These are phyloP conservation scores for Glossosoma conforme DNA, from an alignment of 1,140 invertebrate genomes.

Conservation along the genomic window DNA sequence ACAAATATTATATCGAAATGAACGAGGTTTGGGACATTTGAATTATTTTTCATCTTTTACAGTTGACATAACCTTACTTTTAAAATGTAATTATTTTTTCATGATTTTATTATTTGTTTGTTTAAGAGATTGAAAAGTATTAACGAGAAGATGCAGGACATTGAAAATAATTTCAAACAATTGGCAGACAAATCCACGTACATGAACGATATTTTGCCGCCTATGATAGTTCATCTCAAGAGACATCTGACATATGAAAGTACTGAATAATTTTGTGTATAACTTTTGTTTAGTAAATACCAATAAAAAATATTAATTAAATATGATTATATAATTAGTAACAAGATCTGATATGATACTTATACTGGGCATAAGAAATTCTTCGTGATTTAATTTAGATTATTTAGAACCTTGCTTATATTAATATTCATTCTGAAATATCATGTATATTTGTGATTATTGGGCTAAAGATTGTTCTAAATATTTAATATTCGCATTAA, in stretches of 20 bases:
- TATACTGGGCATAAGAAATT: too few species aligned
- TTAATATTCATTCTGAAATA: too few species aligned
- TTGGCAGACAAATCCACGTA: constrained; percentile 17
- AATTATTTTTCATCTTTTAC: neutral
- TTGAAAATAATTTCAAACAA: constrained; percentile 24
- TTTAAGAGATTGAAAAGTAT: constrained; percentile 46
- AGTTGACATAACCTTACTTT: too few species aligned
- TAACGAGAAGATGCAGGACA: constrained; percentile 38
- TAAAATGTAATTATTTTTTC: too few species aligned
- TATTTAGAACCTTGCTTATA: too few species aligned
- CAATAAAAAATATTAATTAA: constrained; percentile 2
- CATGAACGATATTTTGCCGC: constrained; percentile 15
- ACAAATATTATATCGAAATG: constrained; percentile 22
- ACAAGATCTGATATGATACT: too few species aligned
- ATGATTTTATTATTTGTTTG: constrained; percentile 10
- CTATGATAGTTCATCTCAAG: constrained; percentile 35
- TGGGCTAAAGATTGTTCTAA: too few species aligned
- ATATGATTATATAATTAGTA: neutral
- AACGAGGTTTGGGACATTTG: constrained; percentile 18
- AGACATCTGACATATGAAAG: constrained; percentile 18
- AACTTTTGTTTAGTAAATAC: too few species aligned
- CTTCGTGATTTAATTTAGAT: too few species aligned
- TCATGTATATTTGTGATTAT: too few species aligned
- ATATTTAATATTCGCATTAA: too few species aligned
- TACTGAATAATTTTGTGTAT: constrained; percentile 4